Conservation (phyloP, 2,888 invertebrate species). For the Bedellia somnulentella region DNA sequence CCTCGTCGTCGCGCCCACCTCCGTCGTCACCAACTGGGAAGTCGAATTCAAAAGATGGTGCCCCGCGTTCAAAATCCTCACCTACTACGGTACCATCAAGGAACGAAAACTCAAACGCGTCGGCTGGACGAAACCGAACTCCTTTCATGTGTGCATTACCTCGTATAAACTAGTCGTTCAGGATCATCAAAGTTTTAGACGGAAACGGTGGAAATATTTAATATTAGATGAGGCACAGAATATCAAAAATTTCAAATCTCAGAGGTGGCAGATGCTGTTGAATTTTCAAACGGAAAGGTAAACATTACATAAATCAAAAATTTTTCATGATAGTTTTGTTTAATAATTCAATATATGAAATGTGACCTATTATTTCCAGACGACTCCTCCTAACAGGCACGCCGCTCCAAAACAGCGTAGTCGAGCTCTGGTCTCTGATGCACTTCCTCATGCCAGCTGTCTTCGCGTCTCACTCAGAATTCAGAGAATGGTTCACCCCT, state of each 20-base stretch:
- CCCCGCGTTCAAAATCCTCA: conserved; percentile 97
- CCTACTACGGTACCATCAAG: conserved; percentile 96
- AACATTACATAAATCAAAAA: too few relatives aligned
- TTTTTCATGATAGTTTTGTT: conserved; percentile 15
- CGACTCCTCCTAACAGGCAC: conserved; percentile 91
- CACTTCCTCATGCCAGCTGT: conserved; percentile 98
- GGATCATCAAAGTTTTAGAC: conserved; percentile 95
- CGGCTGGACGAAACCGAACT: conserved; percentile 98
- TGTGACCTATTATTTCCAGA: too few relatives aligned
- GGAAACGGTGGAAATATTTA: conserved; percentile 98
- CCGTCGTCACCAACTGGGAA: conserved; percentile 99
- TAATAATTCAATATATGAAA: too few relatives aligned
- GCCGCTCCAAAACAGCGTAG: conserved; percentile 92
- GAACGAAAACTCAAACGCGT: conserved; percentile 89
- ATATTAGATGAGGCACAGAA: conserved; percentile 99
- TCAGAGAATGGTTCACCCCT: conserved; percentile 98
- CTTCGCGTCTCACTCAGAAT: conserved; percentile 94
- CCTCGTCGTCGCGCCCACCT: conserved; percentile 97
- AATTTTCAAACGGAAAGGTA: conserved; percentile 92
- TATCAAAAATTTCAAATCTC: conserved; percentile 99
- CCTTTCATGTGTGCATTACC: conserved; percentile 97
- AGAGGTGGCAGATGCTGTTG: conserved; percentile 94
- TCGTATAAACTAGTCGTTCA: conserved; percentile 98
- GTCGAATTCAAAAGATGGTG: conserved; percentile 99
- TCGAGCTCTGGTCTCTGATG: conserved; percentile 98